A percentile compares a stretch with the other conserved stretches of the same genome.
Conservation (phyloP, 2,113 vertebrate species). For the Oophaga pumilio region DNA sequence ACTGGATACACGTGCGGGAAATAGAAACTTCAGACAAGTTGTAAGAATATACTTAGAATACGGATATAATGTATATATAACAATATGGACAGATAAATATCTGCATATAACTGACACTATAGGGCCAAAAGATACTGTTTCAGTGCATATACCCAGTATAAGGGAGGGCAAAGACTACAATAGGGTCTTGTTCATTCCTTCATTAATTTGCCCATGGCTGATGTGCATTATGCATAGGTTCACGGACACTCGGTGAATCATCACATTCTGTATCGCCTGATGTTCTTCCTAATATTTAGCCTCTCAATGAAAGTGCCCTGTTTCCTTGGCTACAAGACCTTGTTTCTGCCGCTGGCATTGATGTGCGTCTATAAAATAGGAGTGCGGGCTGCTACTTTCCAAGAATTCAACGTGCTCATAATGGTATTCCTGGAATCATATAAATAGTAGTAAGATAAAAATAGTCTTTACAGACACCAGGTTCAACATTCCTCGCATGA, state of each 20-base stretch:
- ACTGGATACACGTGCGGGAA: constrained; percentile 9
- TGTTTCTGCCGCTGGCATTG: constrained; percentile 12
- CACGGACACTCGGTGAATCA: not conserved
- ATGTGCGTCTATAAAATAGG: constrained; percentile 19
- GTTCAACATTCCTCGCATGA: constrained; percentile 52
- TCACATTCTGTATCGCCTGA: not conserved
- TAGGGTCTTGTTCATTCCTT: not conserved
- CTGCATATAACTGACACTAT: not conserved
- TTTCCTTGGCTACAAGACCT: constrained; percentile 37
- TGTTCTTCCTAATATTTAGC: constrained; percentile 1
- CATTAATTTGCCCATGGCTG: not conserved
- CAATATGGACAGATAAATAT: not conserved
- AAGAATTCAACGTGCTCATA: constrained; percentile 49
- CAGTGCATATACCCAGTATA: not conserved
- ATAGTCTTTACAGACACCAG: constrained; percentile 52
- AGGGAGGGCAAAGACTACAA: not conserved
- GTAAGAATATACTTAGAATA: not conserved
- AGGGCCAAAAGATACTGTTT: not conserved
- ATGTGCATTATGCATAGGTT: not conserved
- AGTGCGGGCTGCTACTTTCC: constrained; percentile 50
- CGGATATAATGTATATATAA: too few relatives aligned
- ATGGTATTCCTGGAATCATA: constrained; percentile 53
- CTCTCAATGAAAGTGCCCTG: constrained; percentile 10
- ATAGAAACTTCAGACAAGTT: constrained; percentile 22
- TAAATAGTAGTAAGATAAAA: constrained; percentile 54